Evolutionary conservation across 2,888 invertebrate species (phyloP), one percentile per base, ranked within the genome.

Genomic region (Athrips mouffetella): DNA sequence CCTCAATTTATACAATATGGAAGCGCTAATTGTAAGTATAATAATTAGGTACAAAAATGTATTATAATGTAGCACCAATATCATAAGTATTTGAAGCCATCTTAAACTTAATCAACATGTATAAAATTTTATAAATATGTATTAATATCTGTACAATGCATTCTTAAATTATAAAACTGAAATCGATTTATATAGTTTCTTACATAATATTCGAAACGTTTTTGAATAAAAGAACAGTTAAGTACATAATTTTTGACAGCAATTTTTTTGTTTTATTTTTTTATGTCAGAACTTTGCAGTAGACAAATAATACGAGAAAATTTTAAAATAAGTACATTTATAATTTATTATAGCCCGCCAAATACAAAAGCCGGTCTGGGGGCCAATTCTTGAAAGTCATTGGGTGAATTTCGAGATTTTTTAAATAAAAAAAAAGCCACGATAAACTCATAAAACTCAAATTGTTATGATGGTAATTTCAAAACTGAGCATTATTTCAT

Each of bases 1-100:
- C n/a, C n/a, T n/a, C n/a, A 31, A 20, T 3, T 10, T 7, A 27
- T 2, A 10, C 7, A 46, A 7, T 10, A 53, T 48, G 69, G 65
- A 70, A 70, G 69, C 67, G 62, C 55, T 57, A 63, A 52, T 56
- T 55, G 55, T 56, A 31, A 41, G 3, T 50, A 50, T 49, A 51
- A 52, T 47, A 48, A 55, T 57, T 54, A 59, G 58, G 54, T 67
- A 65, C 63, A 58, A 54, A 56, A 54, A 57, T 37, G 18, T 18
- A 20, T 58, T 66, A 66, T 65, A 59, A 67, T 58, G 59, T 80
- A 82, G 81, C 83, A 83, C 81, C 82, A 73, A 70, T 58, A 70
- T 76, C 69, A 70, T 71, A 75, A 76, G 67, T 70, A 60, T 54
- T 57, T 52, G 54, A 65, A 61, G 51, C 57, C 57, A 54, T 58